Evolutionary conservation across 2,888 invertebrate species (phyloP).

Genomic region (Elysia crispata): DNA sequence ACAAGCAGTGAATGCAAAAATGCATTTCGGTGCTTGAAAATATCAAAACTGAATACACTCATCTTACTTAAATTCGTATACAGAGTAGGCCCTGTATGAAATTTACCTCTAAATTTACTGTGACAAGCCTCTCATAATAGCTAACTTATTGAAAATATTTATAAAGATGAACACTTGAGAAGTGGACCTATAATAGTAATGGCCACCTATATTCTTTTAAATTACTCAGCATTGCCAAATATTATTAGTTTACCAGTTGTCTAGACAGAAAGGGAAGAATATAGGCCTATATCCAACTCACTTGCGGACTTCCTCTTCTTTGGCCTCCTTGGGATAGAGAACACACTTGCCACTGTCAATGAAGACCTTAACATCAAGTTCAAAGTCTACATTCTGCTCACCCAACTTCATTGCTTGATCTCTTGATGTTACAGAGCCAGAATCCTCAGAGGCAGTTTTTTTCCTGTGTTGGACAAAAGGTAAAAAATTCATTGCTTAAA

Average conservation of each 20-base stretch:
- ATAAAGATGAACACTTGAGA: no score
- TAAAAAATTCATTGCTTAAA: no score
- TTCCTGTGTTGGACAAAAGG: slow-evolving; percentile 31
- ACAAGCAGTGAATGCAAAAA: background rate
- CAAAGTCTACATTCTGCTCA: slow-evolving; percentile 92
- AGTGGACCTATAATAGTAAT: no score
- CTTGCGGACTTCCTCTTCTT: slow-evolving; percentile 67
- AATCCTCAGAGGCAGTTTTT: slow-evolving; percentile 37
- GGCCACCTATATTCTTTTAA: no score
- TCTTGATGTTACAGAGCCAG: slow-evolving; percentile 29
- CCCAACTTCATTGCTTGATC: slow-evolving; percentile 52
- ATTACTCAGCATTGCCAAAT: no score
- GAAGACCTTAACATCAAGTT: slow-evolving; percentile 95
- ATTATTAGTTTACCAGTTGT: background rate
- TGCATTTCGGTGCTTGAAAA: background rate
- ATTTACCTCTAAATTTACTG: no score
- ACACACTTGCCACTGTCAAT: slow-evolving; percentile 98
- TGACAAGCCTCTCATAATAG: no score
- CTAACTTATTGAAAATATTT: no score
- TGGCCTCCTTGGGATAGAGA: slow-evolving; percentile 85
- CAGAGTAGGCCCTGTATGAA: no score
- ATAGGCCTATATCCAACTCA: slow-evolving; percentile 43
- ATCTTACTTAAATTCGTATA: no score
- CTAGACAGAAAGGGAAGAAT: background rate
- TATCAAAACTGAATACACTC: no score